These are phyloP conservation scores for Equus przewalskii DNA, from an alignment of 2,113 vertebrate genomes.

Conservation along the genomic window DNA sequence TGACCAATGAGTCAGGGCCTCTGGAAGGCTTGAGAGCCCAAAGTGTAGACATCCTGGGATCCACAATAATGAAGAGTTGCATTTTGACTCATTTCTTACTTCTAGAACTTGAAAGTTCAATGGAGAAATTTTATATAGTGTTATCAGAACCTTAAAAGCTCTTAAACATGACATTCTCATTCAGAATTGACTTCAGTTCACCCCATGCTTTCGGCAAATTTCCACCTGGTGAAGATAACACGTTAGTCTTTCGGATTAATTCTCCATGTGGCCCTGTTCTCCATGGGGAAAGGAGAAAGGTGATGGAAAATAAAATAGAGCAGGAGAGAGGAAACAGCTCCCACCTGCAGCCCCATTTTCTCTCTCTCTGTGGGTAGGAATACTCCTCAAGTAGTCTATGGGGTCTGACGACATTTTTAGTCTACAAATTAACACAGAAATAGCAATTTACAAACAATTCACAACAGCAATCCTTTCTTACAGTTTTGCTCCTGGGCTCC, in stretches of 20 bases:
- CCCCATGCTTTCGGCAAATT: not conserved
- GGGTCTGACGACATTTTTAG: not conserved
- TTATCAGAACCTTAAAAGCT: not conserved
- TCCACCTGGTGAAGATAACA: not conserved
- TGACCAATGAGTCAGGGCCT: not conserved
- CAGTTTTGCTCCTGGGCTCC: not conserved
- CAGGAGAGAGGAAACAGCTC: fast-evolving
- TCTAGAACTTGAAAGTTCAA: not conserved
- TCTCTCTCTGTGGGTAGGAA: not conserved
- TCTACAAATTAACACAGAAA: not conserved
- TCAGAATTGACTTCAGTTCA: not conserved
- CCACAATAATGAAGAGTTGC: not conserved
- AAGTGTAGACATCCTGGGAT: fast-evolving
- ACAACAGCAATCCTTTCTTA: not conserved
- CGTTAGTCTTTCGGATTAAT: not conserved
- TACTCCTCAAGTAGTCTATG: no score
- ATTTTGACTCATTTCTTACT: no score
- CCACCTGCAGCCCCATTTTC: no score
- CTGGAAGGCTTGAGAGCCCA: not conserved
- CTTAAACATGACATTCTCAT: not conserved
- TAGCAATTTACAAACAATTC: not conserved
- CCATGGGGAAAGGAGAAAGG: not conserved
- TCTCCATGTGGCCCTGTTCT: not conserved
- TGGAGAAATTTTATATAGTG: not conserved
- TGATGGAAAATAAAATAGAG: not conserved